Conservation (phyloP, 2,113 vertebrate genomes). For the Bucco capensis region DNA sequence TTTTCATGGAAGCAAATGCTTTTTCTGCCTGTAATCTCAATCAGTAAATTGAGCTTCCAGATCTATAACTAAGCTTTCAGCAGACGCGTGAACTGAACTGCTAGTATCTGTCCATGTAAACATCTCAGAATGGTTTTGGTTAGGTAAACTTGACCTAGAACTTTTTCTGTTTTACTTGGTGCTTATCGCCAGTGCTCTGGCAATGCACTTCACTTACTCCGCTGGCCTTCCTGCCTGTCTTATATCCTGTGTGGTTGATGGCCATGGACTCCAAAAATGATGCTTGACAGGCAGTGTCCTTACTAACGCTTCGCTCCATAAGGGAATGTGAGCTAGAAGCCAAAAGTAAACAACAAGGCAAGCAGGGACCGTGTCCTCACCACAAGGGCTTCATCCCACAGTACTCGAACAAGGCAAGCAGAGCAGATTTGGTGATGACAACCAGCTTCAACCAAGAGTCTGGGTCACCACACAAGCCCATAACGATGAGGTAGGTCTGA, state of each 20-base stretch:
- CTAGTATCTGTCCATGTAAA: not conserved
- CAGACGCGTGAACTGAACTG: not conserved
- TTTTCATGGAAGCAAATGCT: not conserved
- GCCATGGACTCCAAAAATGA: not conserved
- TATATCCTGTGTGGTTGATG: not conserved
- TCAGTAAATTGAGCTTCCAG: not conserved
- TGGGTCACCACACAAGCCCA: accelerated
- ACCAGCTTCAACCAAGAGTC: not conserved
- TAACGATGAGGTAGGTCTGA: not conserved
- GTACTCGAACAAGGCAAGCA: not conserved
- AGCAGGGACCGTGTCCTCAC: not conserved
- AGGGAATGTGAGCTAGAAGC: not conserved
- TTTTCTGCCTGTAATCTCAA: not conserved
- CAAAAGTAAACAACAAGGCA: not conserved
- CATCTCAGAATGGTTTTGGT: not conserved
- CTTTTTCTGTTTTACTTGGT: not conserved
- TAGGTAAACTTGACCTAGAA: not conserved
- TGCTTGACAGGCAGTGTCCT: not conserved
- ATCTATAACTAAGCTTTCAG: not conserved
- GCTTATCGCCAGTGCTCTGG: not conserved
- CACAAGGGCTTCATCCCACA: not conserved
- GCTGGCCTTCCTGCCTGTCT: not conserved
- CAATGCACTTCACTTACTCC: not conserved
- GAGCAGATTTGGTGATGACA: not conserved
- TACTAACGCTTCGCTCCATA: not conserved